These are phyloP conservation scores for Laterallus jamaicensis DNA, from an alignment of 2,113 vertebrate genomes.

Conservation along the genomic window DNA sequence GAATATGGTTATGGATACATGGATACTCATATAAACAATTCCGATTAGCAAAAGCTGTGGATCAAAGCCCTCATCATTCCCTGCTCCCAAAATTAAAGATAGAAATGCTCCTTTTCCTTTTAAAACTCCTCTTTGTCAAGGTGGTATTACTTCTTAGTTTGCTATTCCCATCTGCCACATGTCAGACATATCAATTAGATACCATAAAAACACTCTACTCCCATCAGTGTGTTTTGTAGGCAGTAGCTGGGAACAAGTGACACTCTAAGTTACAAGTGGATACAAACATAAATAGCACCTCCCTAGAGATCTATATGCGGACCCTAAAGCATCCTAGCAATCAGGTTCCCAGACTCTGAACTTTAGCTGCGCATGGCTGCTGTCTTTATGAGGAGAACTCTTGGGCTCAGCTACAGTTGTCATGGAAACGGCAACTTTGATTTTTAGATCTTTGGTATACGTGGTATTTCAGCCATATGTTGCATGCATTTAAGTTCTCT, in stretches of 20 bases:
- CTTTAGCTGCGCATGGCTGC: slow-evolving; percentile 23
- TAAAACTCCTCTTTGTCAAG: not conserved
- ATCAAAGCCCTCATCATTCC: not conserved
- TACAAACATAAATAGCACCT: slow-evolving; percentile 56
- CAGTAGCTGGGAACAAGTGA: slow-evolving; percentile 12
- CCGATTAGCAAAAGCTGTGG: not conserved
- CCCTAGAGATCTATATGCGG: slow-evolving; percentile 40
- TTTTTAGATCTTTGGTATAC: slow-evolving; percentile 46
- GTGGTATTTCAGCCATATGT: slow-evolving; percentile 63
- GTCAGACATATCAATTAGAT: slow-evolving; percentile 27
- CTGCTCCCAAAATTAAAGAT: not conserved
- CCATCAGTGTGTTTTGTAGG: not conserved
- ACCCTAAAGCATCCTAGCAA: slow-evolving; percentile 24
- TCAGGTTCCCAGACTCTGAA: slow-evolving; percentile 51
- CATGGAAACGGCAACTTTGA: slow-evolving; percentile 55
- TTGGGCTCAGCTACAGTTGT: slow-evolving; percentile 46
- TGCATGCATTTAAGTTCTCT: slow-evolving; percentile 6
- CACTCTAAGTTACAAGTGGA: slow-evolving; percentile 19
- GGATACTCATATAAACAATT: not conserved
- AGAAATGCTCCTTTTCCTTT: not conserved
- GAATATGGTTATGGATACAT: not conserved
- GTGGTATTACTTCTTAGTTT: not conserved
- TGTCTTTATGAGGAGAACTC: slow-evolving; percentile 33
- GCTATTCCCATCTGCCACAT: slow-evolving; percentile 24
- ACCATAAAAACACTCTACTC: slow-evolving; percentile 10